These are phyloP conservation scores for Cephus sareptanus DNA, from an alignment of 2,888 invertebrate genomes.

Conservation along the genomic window DNA sequence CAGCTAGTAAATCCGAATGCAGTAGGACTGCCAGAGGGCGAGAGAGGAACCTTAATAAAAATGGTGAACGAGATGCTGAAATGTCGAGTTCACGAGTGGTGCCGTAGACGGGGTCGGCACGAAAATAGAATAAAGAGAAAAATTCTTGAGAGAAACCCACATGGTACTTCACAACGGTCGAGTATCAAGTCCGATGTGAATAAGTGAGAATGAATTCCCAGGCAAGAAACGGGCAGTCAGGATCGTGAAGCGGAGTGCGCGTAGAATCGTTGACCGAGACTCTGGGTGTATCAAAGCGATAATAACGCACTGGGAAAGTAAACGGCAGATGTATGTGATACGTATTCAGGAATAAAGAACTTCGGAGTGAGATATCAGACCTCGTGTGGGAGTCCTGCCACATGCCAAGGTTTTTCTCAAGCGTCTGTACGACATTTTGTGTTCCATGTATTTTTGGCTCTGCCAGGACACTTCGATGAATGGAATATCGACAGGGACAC, in stretches of 20 bases:
- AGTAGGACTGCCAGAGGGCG: neutral
- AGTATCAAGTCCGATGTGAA: neutral
- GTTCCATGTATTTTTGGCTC: conserved; percentile 3
- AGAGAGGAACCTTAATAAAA: neutral
- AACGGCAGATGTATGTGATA: neutral
- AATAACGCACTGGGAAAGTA: neutral
- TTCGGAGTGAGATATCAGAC: conserved; percentile 13
- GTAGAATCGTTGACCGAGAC: neutral
- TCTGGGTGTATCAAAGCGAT: neutral
- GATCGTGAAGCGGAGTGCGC: neutral
- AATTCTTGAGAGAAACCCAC: neutral
- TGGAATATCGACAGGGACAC: neutral
- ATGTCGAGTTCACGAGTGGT: neutral
- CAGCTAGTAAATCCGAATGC: neutral
- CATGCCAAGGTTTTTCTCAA: conserved; percentile 41
- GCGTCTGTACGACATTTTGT: conserved; percentile 27
- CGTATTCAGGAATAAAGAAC: neutral
- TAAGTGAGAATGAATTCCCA: neutral
- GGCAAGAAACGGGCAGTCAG: neutral
- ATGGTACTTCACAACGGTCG: neutral
- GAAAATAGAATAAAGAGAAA: neutral
- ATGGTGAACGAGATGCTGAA: neutral
- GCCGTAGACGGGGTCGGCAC: neutral
- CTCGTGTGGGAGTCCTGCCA: conserved; percentile 41
- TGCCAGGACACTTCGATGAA: neutral